Base-by-base conservation (phyloP, 2,797 vertebrate genomes). In the Hydrolagus colliei region DNA sequence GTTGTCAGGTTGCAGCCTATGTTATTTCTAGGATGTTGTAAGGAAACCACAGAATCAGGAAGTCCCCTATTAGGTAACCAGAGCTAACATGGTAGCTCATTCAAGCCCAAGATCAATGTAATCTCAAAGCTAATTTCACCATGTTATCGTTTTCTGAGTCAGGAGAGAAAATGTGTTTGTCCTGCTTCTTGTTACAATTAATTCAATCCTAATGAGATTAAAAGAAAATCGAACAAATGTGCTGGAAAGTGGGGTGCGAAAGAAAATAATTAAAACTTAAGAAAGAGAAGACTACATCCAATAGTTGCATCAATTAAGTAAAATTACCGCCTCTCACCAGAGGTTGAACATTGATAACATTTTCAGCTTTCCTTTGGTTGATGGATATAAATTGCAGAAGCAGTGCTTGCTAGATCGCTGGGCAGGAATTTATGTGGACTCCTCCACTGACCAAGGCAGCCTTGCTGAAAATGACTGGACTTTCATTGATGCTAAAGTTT, bases 391-490 rank as follows among this genome's bases (percentile, higher is more conserved):
- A 8, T 67, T 22, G 14, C 9, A 62, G n/a, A 86, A 74, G 73
- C 52, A 62, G 52, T 27, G n/a, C 61, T 73, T 73, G 72, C 27
- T 75, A 86, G 52, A 61, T 41, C 73, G 79, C 79, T 20, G 97
- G 98, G 86, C 98, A 99, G 35, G 91, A 91, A 72, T 95, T 96
- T 67, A 98, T 93, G 88, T 96, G 95, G 85, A 99, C 95, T 0
- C 95, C 96, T 4, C 98, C 97, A 0, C 93, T 96, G 88, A 98
- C 95, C 88, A 97, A 90, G 62, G 91, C 93, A 5, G 95, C 95
- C 90, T 96, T 96, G 88, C 90, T 96, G 90, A 99, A 96, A 92
- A 94, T 96, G 86, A 96, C 95, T 32, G 88, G 90, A 85, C 89
- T 95, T 88, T 95, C 92, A 20, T 97, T 95, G 87, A 98, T 93